Percentiles rank a stretch among this genome's conserved stretches.
Evolutionary conservation across 2,797 vertebrate genomes (phyloP).

Genomic region (Rhodeus uyekii): DNA sequence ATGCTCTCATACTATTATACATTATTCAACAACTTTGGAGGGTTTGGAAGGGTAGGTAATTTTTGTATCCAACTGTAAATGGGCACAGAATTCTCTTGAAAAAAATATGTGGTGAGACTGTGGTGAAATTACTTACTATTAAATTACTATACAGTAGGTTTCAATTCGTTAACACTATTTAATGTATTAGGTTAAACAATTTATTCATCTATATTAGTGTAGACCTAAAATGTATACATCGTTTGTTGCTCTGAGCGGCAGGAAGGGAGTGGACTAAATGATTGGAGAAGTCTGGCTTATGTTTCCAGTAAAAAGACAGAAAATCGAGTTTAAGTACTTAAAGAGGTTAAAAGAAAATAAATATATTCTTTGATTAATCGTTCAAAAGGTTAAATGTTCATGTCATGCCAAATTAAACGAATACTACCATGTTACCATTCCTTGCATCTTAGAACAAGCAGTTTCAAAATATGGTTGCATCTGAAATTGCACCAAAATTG

Average conservation of each 20-base stretch:
- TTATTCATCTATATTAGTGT: neutral
- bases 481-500: too few relatives aligned
- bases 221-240: too few relatives aligned
- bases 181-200: neutral
- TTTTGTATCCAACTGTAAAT: conserved; percentile 60
- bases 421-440: neutral
- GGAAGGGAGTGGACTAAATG: too few relatives aligned
- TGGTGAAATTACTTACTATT: too few relatives aligned
- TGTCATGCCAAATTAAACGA: too few relatives aligned
- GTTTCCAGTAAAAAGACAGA: neutral
- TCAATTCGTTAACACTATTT: neutral
- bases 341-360: neutral
- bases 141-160: neutral
- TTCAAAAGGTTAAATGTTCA: neutral
- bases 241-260: too few relatives aligned
- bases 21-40: conserved; percentile 71
- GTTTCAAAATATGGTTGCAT: neutral
- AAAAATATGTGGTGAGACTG: neutral
- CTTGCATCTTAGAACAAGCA: neutral
- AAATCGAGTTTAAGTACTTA: neutral
- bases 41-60: conserved; percentile 63
- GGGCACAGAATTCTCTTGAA: conserved; percentile 14
- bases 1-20: conserved; percentile 67
- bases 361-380: neutral
- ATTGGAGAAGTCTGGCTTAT: neutral